Evolutionary conservation across 2,113 vertebrate genomes (phyloP), one percentile per base, ranked within the genome.

Genomic region (Otocyon megalotis): DNA sequence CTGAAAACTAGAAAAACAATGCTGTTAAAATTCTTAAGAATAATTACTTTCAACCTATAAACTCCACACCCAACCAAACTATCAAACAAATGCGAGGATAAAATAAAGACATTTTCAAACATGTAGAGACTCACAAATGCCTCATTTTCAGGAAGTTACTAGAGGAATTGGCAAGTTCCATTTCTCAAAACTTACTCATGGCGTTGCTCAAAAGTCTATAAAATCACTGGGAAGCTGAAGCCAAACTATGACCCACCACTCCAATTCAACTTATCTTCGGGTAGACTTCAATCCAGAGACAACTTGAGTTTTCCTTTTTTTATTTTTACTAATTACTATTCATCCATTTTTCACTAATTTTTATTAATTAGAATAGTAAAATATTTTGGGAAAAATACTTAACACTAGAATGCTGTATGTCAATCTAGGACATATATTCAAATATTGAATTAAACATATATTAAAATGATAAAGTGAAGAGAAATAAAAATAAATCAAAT

Each of bases 41-140:
- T 69, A 86, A 89, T 82, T 83, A 88, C 65, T 93, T 67, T 48
- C 14, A 94, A 96, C 13, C 62, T 93, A 88, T 93, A 96, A 95
- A 76, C 74, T 92, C 32, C 5, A 81, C 12, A 92, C 35, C 54
- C 53, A 76, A 37, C 20, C 53, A 91, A 96, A 87, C 28, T 79
- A 90, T 37, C 32, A 93, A 93, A 84, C 80, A 89, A 94, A 85
- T 43, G 6, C 63, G 15, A 95, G 17, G 24, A 58, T 5, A 74
- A 17, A 95, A 90, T 65, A 74, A 86, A 95, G 24, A 93, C 26
- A 91, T 84, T 88, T 81, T 88, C 32, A 93, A 62, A 86, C n/a
- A 94, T 32, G 77, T 7, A 24, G 17, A 13, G 43, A 87, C 67
- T 96, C 62, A 96, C n/a, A 77, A 82, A 83, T 54, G 22, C 8